Percentiles rank a stretch among this genome's conserved stretches.
phyloP scores from a whole-genome alignment of 2,888 invertebrate species.

The Drosophila emarginata region DNA sequence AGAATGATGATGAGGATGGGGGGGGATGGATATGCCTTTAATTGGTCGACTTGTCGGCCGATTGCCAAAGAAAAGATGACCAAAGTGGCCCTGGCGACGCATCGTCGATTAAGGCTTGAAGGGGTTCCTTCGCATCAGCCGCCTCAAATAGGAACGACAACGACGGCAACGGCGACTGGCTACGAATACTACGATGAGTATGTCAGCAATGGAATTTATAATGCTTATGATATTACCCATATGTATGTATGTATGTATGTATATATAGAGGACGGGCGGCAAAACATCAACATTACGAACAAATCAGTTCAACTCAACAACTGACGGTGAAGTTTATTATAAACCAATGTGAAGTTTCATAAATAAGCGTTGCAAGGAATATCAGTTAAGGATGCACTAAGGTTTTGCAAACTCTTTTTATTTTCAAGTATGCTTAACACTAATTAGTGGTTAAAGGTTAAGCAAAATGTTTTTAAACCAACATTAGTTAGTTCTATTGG shows the following conservation, averaged over 20 bases:
- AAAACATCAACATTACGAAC: slow-evolving; percentile 15
- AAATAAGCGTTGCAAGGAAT: background rate
- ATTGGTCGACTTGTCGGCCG: slow-evolving; percentile 74
- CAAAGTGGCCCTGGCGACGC: slow-evolving; percentile 38
- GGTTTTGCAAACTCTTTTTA: background rate
- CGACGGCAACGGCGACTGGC: background rate
- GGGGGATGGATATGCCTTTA: slow-evolving; percentile 68
- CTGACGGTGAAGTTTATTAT: slow-evolving; percentile 8
- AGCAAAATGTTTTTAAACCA: no score
- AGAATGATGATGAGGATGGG: background rate
- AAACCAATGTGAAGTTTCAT: background rate
- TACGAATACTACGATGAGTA: slow-evolving; percentile 35
- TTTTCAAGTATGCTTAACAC: background rate
- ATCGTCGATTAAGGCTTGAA: slow-evolving; percentile 54
- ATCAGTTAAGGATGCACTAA: background rate
- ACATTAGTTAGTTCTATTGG: no score
- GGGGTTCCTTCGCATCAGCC: background rate
- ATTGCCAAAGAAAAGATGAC: slow-evolving; percentile 28
- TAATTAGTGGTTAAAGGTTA: background rate
- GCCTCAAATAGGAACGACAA: slow-evolving; percentile 20
- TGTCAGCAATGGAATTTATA: slow-evolving; percentile 76
- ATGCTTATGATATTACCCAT: slow-evolving; percentile 63
- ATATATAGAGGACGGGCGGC: slow-evolving; percentile 10
- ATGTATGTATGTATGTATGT: background rate
- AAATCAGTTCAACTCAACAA: slow-evolving; percentile 9